Evolutionary conservation across 1,140 invertebrate genomes (phyloP).

Genomic region (Antheraea mylitta): DNA sequence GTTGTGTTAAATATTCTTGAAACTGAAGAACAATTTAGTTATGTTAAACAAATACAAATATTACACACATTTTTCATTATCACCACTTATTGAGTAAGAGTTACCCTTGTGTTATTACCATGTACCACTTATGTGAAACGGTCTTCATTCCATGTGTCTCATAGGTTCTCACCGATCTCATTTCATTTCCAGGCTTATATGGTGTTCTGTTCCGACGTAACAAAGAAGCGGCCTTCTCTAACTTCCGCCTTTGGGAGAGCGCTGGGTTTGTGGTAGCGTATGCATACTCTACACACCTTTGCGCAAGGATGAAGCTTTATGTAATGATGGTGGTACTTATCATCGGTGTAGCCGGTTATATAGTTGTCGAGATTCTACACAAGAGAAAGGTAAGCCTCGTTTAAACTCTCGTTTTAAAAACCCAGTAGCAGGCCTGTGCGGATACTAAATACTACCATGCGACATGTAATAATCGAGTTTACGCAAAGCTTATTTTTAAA

Average conservation of each 20-base stretch:
- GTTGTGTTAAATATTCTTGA: no score
- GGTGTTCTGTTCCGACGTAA: slow-evolving; percentile 94
- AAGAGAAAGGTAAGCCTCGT: slow-evolving; percentile 83
- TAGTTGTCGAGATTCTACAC: slow-evolving; percentile 90
- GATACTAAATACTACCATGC: neutral
- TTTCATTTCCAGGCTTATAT: slow-evolving; percentile 86
- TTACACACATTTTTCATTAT: no score
- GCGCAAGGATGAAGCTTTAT: slow-evolving; percentile 94
- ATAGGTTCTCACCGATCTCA: no score
- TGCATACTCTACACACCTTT: slow-evolving; percentile 91
- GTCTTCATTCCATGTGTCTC: no score
- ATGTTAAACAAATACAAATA: no score
- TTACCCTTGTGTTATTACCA: no score
- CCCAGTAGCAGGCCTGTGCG: no score
- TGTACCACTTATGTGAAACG: no score
- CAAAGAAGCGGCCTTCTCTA: slow-evolving; percentile 97
- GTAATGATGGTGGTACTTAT: slow-evolving; percentile 90
- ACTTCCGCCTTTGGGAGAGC: slow-evolving; percentile 96
- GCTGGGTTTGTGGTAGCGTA: slow-evolving; percentile 96
- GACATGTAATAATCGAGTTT: neutral
- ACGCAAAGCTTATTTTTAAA: no score
- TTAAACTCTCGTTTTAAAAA: neutral
- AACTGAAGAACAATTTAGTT: no score
- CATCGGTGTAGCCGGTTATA: slow-evolving; percentile 89
- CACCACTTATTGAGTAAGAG: no score